Conservation (phyloP, 2,113 vertebrate species). For the Pituophis catenifer region DNA sequence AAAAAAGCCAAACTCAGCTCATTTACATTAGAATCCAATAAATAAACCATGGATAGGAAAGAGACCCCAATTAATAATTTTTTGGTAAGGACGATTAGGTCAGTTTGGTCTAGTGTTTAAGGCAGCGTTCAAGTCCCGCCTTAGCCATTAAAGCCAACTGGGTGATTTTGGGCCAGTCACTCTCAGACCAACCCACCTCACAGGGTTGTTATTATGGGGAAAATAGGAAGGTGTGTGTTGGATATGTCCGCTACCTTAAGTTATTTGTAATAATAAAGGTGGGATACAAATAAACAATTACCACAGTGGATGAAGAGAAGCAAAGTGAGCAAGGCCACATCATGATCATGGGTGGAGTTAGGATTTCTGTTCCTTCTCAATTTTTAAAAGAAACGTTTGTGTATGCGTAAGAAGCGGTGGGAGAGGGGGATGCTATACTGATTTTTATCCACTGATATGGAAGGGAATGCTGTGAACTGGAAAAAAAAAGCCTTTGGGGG, state of each 20-base stretch:
- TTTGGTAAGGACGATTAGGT: not conserved
- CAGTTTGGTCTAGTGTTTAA: not conserved
- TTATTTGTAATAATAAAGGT: not conserved
- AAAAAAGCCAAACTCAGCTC: not conserved
- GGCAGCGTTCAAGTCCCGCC: not conserved
- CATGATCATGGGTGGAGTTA: not conserved
- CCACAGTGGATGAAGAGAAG: not conserved
- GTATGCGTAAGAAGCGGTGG: not conserved
- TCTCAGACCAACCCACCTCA: not conserved
- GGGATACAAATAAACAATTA: not conserved
- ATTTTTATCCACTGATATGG: not conserved
- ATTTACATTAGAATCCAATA: not conserved
- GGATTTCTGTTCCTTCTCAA: not conserved
- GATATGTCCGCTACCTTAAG: not conserved
- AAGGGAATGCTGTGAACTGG: not conserved
- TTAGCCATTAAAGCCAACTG: not conserved
- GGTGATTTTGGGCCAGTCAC: not conserved
- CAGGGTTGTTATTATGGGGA: not conserved
- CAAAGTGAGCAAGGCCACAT: not conserved
- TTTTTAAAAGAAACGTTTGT: not conserved
- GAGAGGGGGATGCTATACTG: not conserved
- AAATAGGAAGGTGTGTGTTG: not conserved
- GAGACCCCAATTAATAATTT: not conserved
- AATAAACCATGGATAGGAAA: not conserved
- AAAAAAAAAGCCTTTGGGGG: not conserved